Evolutionary conservation across 2,888 invertebrate genomes (phyloP).

Genomic region (Chouioia cunea): DNA sequence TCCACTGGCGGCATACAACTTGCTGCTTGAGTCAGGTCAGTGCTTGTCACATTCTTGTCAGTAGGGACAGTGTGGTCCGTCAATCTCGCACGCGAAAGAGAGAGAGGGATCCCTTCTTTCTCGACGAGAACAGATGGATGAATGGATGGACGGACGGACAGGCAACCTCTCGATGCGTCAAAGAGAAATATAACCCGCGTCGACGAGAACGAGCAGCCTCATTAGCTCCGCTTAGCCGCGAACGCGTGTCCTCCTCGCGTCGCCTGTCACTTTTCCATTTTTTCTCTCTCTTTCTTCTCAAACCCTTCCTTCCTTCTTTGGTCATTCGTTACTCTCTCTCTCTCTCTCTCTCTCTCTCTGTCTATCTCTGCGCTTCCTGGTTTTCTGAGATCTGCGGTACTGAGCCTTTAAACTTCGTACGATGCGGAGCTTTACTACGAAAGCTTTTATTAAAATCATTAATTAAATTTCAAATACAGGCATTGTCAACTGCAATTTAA

Average conservation of each 20-base stretch:
- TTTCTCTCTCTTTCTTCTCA: constrained; percentile 20
- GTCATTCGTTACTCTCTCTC: not conserved
- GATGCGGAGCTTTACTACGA: too few species aligned
- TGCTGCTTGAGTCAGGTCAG: constrained; percentile 51
- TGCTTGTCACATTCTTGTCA: constrained; percentile 69
- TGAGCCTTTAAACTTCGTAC: too few species aligned
- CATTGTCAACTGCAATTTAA: too few species aligned
- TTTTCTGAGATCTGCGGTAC: too few species aligned
- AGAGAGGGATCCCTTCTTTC: constrained; percentile 11
- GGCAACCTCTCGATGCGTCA: constrained; percentile 66
- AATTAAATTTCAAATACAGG: too few species aligned
- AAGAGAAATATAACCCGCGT: constrained; percentile 67
- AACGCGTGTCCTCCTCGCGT: constrained; percentile 55
- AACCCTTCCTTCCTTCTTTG: not conserved
- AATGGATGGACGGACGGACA: constrained; percentile 58
- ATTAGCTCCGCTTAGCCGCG: constrained; percentile 65
- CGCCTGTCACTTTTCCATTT: constrained; percentile 49
- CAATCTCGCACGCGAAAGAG: constrained; percentile 58
- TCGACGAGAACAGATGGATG: constrained; percentile 50
- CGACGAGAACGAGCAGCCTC: constrained; percentile 64
- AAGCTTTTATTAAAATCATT: too few species aligned
- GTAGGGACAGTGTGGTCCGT: constrained; percentile 66
- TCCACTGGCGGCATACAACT: too few species aligned
- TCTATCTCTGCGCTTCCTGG: not conserved
- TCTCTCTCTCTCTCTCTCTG: constrained; percentile 8